phyloP scores from a whole-genome alignment of 2,797 vertebrate genomes.

The Muraenolepis orangiensis region DNA sequence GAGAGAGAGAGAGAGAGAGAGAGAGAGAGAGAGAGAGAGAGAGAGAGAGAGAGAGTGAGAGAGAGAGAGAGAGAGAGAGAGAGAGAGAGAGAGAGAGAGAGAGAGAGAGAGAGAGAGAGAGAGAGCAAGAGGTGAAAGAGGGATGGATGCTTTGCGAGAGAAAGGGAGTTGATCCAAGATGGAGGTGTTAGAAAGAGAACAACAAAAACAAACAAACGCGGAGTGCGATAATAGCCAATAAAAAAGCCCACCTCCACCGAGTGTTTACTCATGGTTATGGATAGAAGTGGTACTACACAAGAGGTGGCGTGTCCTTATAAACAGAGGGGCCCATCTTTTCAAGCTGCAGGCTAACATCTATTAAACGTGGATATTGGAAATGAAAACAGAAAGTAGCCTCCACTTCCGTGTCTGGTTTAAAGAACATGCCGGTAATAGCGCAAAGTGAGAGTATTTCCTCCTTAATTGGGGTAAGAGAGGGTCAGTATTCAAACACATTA shows the following conservation, averaged over 20 bases:
- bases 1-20: constrained; percentile 10
- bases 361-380: background rate
- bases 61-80: constrained; percentile 35
- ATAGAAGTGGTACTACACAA: constrained; percentile 24
- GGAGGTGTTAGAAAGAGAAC: constrained; percentile 23
- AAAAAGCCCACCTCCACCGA: background rate
- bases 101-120: no score
- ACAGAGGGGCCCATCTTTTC: background rate
- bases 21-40: constrained; percentile 43
- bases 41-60: constrained; percentile 43
- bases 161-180: constrained; percentile 30
- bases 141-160: constrained; percentile 5
- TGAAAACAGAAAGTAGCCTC: constrained; percentile 4
- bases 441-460: background rate
- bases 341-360: background rate
- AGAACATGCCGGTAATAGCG: background rate
- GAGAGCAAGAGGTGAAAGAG: no score
- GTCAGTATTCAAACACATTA: background rate
- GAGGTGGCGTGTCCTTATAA: background rate
- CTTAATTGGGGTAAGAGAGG: background rate
- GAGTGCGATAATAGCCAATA: constrained; percentile 26
- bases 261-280: constrained; percentile 33
- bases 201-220: constrained; percentile 40
- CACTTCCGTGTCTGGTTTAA: background rate
- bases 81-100: no score